Base-by-base conservation (phyloP, 1,140 invertebrate species). In the Ceratina australensis region DNA sequence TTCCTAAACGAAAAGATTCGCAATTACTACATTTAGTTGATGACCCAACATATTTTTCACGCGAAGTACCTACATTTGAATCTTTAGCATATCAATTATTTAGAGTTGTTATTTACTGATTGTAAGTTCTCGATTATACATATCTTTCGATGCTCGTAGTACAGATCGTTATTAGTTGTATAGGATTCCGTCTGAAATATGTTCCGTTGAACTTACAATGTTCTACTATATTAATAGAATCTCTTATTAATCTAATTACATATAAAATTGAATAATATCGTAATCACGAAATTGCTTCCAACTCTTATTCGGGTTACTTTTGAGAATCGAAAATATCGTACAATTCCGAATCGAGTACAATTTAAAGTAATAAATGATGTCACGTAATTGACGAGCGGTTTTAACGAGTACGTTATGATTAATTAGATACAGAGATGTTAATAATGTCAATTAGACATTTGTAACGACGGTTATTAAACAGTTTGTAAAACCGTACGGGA, bases 391-490 rank as follows among this genome's bases (percentile, higher is more conserved):
- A 47, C 13, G 16, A 5, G 33, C 1, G 18, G 26, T 33, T 68
- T 60, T 33, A 60, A 60, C 12, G 10, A 76, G 18, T 12, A 18
- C 50, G 60, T 24, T 49, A 49, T 52, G 54, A 24, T 75, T 26
- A 20, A 20, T 26, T 1, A 24, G 15, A 20, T 2, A 56, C 49
- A 59, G 52, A 33, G 15, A 66, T 74, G 66, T 67, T 20, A n/a
- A 68, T 60, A 50, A 76, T 47, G 73, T 76, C 66, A 76, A 76
- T 76, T 76, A 76, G 65, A 76, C 15, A 76, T 60, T 69, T 52
- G 18, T 28, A 75, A 75, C n/a, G 42, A 67, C 26, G 24, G 15
- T 67, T 75, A 42, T 49, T 28, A n/a, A 67, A 65, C 47, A 47
- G 20, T 75, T 75, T 57, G 8, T 57, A 66, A 67, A 20, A 13